A percentile compares a stretch with the other conserved stretches of the same genome.
These are phyloP conservation scores for Troides helena DNA, from an alignment of 2,888 invertebrate species.

Conservation along the genomic window DNA sequence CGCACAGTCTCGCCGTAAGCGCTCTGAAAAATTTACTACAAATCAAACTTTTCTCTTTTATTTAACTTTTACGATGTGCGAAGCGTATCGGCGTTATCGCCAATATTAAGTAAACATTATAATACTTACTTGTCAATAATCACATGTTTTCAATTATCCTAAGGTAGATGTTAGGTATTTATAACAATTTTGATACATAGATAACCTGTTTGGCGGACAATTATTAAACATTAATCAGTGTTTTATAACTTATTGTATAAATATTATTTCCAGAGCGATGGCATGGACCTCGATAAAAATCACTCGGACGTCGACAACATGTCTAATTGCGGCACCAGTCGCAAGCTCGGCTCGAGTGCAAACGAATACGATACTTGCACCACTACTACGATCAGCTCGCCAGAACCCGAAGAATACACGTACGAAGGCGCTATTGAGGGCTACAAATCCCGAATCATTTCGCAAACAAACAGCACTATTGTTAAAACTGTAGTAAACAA, in stretches of 20 bases:
- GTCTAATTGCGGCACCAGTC: slow-evolving; percentile 70
- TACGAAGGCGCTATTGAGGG: slow-evolving; percentile 93
- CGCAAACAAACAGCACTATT: slow-evolving; percentile 75
- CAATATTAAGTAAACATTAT: too few species aligned
- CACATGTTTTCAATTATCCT: too few species aligned
- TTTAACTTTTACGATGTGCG: too few species aligned
- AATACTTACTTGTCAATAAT: too few species aligned
- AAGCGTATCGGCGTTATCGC: too few species aligned
- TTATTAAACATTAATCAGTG: too few species aligned
- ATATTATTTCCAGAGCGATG: slow-evolving; percentile 77
- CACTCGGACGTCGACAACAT: slow-evolving; percentile 77
- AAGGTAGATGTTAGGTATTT: too few species aligned
- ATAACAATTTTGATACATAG: too few species aligned
- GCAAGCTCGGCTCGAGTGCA: slow-evolving; percentile 74
- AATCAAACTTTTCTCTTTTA: too few species aligned
- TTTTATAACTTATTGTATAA: too few species aligned
- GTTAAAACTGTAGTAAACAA: slow-evolving; percentile 68
- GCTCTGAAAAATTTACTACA: too few species aligned
- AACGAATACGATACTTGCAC: slow-evolving; percentile 85
- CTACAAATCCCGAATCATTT: slow-evolving; percentile 88
- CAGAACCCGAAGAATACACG: slow-evolving; percentile 89
- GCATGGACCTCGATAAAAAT: slow-evolving; percentile 78
- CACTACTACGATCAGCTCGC: slow-evolving; percentile 84
- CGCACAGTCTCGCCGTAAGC: slow-evolving; percentile 83
- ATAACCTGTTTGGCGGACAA: too few species aligned